These are phyloP conservation scores for Acleris holmiana DNA, from an alignment of 2,888 invertebrate genomes.

Conservation along the genomic window DNA sequence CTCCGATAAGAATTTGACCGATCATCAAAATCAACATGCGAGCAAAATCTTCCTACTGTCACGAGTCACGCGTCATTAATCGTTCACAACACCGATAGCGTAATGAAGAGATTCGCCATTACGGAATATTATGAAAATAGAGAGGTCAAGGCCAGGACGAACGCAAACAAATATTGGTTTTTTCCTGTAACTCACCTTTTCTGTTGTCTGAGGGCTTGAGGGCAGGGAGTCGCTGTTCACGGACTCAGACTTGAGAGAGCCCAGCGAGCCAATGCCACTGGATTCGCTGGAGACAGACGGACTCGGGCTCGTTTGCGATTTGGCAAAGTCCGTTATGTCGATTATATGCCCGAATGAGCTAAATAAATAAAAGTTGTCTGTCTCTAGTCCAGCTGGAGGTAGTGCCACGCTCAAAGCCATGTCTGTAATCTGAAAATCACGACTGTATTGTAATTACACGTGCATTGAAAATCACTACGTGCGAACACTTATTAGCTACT, in stretches of 20 bases:
- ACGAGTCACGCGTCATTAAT: constrained; percentile 64
- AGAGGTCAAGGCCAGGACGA: constrained; percentile 83
- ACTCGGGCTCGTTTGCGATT: constrained; percentile 80
- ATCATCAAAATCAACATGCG: constrained; percentile 29
- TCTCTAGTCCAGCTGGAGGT: constrained; percentile 83
- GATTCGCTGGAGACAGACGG: constrained; percentile 86
- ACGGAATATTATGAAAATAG: constrained; percentile 84
- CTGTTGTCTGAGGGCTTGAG: constrained; percentile 82
- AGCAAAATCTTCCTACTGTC: constrained; percentile 65
- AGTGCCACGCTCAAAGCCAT: constrained; percentile 87
- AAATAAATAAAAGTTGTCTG: constrained; percentile 80
- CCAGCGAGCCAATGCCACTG: constrained; percentile 85
- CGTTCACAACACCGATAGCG: constrained; percentile 73
- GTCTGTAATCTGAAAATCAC: constrained; percentile 72
- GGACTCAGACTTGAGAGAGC: constrained; percentile 81
- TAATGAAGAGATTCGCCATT: constrained; percentile 76
- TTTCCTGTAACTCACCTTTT: constrained; percentile 69
- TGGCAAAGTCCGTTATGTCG: constrained; percentile 78
- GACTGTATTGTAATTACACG: constrained; percentile 73
- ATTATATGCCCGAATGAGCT: constrained; percentile 79
- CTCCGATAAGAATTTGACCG: constrained; percentile 22
- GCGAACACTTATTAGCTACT: constrained; percentile 62
- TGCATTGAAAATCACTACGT: constrained; percentile 69
- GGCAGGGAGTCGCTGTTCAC: constrained; percentile 78
- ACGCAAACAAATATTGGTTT: constrained; percentile 73